Conservation (phyloP, 1,140 invertebrate genomes). For the Sarcophaga bullata region DNA sequence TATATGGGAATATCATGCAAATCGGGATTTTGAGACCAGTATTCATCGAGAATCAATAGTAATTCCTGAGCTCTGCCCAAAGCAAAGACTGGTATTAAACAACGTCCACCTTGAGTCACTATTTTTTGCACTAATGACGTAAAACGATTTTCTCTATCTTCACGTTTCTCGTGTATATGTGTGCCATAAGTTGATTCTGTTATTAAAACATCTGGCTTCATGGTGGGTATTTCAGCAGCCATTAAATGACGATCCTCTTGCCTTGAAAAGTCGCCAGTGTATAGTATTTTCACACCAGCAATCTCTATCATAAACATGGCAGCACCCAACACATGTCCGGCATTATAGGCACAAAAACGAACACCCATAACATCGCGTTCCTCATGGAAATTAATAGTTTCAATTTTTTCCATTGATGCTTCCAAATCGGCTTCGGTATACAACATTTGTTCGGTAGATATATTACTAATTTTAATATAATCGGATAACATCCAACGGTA, state of each 20-base stretch:
- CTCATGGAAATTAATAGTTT: constrained; percentile 98
- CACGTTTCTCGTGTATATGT: constrained; percentile 98
- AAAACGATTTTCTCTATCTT: constrained; percentile 95
- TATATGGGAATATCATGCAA: constrained; percentile 99
- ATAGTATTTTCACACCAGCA: constrained; percentile 94
- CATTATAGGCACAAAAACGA: constrained; percentile 98
- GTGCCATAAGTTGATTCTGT: constrained; percentile 99
- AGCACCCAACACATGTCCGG: constrained; percentile 97
- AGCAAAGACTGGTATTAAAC: constrained; percentile 98
- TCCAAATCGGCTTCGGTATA: constrained; percentile 98
- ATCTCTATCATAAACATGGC: constrained; percentile 99
- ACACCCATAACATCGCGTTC: constrained; percentile 97
- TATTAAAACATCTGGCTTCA: constrained; percentile 96
- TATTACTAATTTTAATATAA: constrained; percentile 99
- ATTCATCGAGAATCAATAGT: constrained; percentile 96
- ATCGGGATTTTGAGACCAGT: constrained; percentile 98
- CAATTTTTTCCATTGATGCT: constrained; percentile 98
- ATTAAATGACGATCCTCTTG: constrained; percentile 99
- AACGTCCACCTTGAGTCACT: constrained; percentile 93
- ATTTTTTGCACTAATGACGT: constrained; percentile 96
- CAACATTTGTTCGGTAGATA: constrained; percentile 96
- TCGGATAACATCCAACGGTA: constrained; percentile 98
- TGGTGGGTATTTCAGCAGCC: constrained; percentile 97
- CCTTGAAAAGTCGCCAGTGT: constrained; percentile 98
- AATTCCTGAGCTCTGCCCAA: constrained; percentile 97